Evolutionary conservation across 2,113 vertebrate genomes (phyloP), one percentile per base, ranked within the genome.

Genomic region (Spea bombifrons): DNA sequence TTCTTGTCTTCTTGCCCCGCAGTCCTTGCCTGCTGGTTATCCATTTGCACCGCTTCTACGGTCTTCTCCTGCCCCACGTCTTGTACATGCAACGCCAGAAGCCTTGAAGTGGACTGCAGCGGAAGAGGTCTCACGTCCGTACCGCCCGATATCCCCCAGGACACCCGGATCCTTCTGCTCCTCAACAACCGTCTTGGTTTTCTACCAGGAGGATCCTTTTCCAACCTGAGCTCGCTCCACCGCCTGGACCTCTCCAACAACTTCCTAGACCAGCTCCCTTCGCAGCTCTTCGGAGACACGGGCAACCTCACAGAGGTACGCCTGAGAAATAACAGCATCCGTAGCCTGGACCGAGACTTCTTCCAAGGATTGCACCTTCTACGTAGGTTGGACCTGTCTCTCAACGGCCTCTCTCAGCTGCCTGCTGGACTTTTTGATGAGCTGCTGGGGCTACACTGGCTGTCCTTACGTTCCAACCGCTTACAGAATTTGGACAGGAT

Each of bases 231-330:
- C 73, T 91, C 92, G 45, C 87, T 99, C 43, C 96, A 97, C 90
- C 93, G 94, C 75, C 84, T 99, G 89, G 97, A 99, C 82, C 91
- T 99, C 75, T 99, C 97, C 75, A 98, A 98, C 88, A 99, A 99
- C 89, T 99, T 97, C 88, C 88, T 99, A 85, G 96, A 98, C 85
- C 94, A 96, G 88, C 91, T 99, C 59, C 96, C 96, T 4, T 84
- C 92, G 12, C 89, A 93, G 57, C 84, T 97, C 81, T 98, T 99
- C 82, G 87, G 88, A 0, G 94, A 97, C 83, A 91, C 97, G 89
- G 88, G 87, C 15, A 99, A 98, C 86, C 91, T 99, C 82, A 96
- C 94, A 0, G 94, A 94, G 86, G 90, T 99, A 45, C 94, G 91
- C 82, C 90, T 99, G 77, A 93, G 94, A 83, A 99, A 99, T 82